Conservation (phyloP, 2,888 invertebrate genomes). For the Tridacna crocea region DNA sequence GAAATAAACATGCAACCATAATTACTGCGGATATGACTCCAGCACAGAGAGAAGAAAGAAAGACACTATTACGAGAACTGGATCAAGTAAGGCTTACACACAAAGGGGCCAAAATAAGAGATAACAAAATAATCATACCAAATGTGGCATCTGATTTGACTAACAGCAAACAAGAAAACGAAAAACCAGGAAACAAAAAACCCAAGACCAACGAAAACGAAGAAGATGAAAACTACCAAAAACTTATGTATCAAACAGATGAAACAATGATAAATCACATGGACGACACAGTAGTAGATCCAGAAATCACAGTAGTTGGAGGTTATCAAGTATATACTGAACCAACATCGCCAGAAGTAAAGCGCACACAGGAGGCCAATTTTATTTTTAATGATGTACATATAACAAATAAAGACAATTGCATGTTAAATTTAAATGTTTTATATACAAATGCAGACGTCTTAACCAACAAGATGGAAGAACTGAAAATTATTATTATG, state of each 20-base stretch:
- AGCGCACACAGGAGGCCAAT: background rate
- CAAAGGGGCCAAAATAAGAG: slow-evolving; percentile 6
- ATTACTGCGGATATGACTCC: background rate
- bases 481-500: no score
- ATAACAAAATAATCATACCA: background rate
- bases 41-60: background rate
- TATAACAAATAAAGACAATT: no score
- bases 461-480: no score
- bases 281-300: background rate
- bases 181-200: background rate
- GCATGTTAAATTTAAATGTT: no score
- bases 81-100: background rate
- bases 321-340: background rate
- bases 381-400: slow-evolving; percentile 11
- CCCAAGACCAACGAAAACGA: background rate
- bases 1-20: no score
- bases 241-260: background rate
- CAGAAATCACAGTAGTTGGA: background rate
- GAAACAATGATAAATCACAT: background rate
- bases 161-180: background rate
- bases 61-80: background rate
- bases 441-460: no score
- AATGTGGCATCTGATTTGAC: no score
- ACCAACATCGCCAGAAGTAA: background rate
- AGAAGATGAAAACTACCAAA: background rate